Conservation (phyloP, 2,113 vertebrate species). For the Solea solea region DNA sequence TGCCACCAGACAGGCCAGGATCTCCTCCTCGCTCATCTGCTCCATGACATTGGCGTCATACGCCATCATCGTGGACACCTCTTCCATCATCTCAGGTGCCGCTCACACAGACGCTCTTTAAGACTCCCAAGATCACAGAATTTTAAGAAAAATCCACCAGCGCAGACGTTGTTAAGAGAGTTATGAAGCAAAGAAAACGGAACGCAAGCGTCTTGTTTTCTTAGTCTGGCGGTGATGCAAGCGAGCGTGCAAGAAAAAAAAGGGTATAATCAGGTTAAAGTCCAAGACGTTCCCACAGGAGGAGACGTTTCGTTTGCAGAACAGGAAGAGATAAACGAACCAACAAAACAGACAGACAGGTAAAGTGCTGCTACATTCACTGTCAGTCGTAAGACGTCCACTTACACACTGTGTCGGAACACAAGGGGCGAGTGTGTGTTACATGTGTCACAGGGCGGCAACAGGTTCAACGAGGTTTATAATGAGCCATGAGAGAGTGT, state of each 20-base stretch:
- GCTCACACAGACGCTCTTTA: neutral
- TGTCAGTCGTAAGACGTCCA: neutral
- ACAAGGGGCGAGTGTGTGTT: slow-evolving; percentile 14
- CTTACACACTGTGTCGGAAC: neutral
- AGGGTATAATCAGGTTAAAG: slow-evolving; percentile 29
- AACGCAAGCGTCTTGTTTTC: neutral
- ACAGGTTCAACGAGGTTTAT: slow-evolving; percentile 66
- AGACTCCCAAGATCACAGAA: neutral
- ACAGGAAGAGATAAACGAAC: neutral
- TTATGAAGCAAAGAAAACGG: neutral
- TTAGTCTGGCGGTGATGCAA: neutral
- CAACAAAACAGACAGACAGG: neutral
- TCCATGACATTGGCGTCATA: slow-evolving; percentile 85
- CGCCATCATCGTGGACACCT: slow-evolving; percentile 86
- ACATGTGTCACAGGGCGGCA: slow-evolving; percentile 17
- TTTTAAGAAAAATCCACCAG: slow-evolving; percentile 9
- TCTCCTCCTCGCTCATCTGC: slow-evolving; percentile 88
- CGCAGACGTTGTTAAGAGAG: neutral
- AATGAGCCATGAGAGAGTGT: slow-evolving; percentile 19
- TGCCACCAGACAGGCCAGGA: slow-evolving; percentile 87
- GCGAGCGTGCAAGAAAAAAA: neutral
- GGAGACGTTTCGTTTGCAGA: neutral
- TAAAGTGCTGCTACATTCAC: neutral
- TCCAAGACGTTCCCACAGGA: slow-evolving; percentile 12
- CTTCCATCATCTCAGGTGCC: slow-evolving; percentile 89